These are phyloP conservation scores for Coilia nasus DNA, from an alignment of 2,797 vertebrate species.

Conservation along the genomic window DNA sequence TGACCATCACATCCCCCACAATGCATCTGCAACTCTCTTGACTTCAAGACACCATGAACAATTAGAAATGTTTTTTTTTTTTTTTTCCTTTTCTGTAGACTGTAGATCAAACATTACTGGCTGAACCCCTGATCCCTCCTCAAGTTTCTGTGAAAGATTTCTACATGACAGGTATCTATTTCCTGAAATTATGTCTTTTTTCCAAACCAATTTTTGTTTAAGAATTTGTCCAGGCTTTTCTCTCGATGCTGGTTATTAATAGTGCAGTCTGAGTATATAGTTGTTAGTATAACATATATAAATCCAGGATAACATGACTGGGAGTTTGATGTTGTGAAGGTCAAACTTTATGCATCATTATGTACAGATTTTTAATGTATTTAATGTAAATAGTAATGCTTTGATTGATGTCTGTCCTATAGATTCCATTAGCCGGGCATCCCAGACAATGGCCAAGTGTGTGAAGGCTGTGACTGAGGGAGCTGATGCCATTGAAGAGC, in stretches of 20 bases:
- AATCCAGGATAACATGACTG: no score
- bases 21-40: neutral
- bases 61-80: neutral
- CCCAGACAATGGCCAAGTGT: constrained; percentile 99
- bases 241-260: no score
- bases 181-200: constrained; percentile 24
- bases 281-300: no score
- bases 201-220: neutral
- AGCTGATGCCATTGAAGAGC: constrained; percentile 90
- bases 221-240: no score
- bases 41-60: neutral
- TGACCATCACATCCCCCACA: neutral
- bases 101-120: constrained; percentile 85
- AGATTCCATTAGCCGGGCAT: constrained; percentile 97
- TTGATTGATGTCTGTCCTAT: neutral
- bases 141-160: constrained; percentile 95
- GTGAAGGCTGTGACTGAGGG: constrained; percentile 95
- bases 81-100: constrained; percentile 65
- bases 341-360: neutral
- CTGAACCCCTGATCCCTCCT: constrained; percentile 88
- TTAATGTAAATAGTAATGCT: neutral
- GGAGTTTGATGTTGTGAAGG: neutral
- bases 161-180: constrained; percentile 92
- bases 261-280: no score
- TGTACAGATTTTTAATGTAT: neutral